These are phyloP conservation scores for Semnornis frantzii DNA, from an alignment of 2,113 vertebrate species.

Conservation along the genomic window DNA sequence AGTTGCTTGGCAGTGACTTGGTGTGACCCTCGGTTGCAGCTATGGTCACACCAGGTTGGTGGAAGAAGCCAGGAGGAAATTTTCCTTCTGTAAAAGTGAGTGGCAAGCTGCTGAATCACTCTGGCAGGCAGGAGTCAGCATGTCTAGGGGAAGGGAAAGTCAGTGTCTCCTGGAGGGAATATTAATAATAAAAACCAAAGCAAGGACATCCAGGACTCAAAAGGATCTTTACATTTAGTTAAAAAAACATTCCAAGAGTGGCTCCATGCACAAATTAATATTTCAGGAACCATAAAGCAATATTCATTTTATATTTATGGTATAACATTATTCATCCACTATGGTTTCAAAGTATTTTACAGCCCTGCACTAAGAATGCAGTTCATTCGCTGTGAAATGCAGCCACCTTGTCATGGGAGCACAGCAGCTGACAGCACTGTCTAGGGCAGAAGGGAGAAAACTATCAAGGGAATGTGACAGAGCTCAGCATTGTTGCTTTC, in stretches of 20 bases:
- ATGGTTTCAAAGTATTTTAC: slow-evolving; percentile 49
- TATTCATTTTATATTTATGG: slow-evolving; percentile 70
- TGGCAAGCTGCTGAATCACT: slow-evolving; percentile 55
- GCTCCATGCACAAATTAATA: slow-evolving; percentile 58
- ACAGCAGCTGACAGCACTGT: background rate
- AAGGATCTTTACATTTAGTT: slow-evolving; percentile 34
- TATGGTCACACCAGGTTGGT: background rate
- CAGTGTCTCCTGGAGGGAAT: slow-evolving; percentile 47
- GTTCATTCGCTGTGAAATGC: slow-evolving; percentile 1
- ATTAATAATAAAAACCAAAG: slow-evolving; percentile 58
- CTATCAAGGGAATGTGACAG: background rate
- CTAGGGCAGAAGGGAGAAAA: background rate
- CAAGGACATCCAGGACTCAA: slow-evolving; percentile 34
- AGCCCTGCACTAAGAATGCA: background rate
- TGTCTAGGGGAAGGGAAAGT: slow-evolving; percentile 43
- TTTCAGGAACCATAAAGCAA: slow-evolving; percentile 63
- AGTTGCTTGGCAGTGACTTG: background rate
- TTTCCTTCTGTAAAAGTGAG: slow-evolving; percentile 21
- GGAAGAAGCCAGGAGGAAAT: slow-evolving; percentile 36
- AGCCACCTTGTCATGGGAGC: background rate
- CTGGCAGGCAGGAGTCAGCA: slow-evolving; percentile 51
- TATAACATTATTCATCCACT: slow-evolving; percentile 46
- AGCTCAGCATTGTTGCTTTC: background rate
- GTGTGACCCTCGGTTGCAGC: background rate
- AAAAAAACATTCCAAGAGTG: slow-evolving; percentile 34